Percentiles rank a stretch among this genome's conserved stretches.
phyloP scores from a whole-genome alignment of 2,113 vertebrate species.

The Cranoglanis bouderius region DNA sequence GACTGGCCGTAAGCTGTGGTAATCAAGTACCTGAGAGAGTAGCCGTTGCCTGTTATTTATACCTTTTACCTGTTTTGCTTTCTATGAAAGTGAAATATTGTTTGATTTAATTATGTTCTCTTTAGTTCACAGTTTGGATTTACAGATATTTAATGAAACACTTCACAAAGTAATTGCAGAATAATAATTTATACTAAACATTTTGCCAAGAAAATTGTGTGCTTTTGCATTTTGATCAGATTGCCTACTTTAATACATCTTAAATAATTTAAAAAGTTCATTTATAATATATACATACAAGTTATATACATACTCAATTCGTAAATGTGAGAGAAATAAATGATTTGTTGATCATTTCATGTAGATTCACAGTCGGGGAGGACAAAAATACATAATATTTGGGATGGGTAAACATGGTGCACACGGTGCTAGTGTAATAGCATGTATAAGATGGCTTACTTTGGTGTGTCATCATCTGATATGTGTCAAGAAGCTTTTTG shows the following conservation, averaged over 20 bases:
- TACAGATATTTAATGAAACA: not conserved
- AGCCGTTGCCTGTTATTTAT: not conserved
- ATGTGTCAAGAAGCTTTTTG: conserved; percentile 4
- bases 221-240: not conserved
- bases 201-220: too few relatives aligned
- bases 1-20: conserved; percentile 3
- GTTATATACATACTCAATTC: not conserved
- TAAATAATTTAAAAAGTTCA: not conserved
- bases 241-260: not conserved
- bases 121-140: not conserved
- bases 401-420: not conserved
- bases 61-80: not conserved
- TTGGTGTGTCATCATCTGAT: conserved; percentile 13
- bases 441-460: not conserved
- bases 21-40: not conserved
- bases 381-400: not conserved
- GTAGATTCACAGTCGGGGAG: not conserved
- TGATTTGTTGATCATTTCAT: not conserved
- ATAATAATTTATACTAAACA: not conserved
- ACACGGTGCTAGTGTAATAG: not conserved
- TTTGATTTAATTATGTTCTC: not conserved
- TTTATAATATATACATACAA: not conserved
- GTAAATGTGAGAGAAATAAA: not conserved
- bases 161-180: not conserved
- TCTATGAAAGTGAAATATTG: not conserved